A percentile compares a stretch with the other conserved stretches of the same genome.
These are phyloP conservation scores for Saguinus midas DNA, from an alignment of 2,113 vertebrate species.

Conservation along the genomic window DNA sequence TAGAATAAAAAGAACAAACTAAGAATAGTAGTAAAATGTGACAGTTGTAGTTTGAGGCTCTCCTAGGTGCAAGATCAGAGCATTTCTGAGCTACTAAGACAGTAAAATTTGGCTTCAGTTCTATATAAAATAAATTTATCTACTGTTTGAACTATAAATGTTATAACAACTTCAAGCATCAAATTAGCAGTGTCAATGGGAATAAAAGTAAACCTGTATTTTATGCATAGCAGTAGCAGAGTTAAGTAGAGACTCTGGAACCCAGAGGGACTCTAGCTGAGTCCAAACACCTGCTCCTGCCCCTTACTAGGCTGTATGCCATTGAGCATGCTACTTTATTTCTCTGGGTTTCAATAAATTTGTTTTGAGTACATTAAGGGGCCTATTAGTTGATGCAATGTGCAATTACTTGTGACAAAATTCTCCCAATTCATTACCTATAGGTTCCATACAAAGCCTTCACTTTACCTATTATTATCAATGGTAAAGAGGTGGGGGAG, in stretches of 20 bases:
- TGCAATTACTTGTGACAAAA: neutral
- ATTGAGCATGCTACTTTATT: neutral
- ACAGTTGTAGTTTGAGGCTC: neutral
- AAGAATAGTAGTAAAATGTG: neutral
- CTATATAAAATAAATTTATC: neutral
- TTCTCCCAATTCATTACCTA: neutral
- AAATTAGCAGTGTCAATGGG: neutral
- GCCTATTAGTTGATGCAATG: neutral
- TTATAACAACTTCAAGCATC: neutral
- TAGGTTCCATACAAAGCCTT: neutral
- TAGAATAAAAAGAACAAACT: neutral
- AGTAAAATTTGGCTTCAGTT: neutral
- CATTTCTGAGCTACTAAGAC: neutral
- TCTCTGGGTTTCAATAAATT: neutral
- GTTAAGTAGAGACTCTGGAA: neutral
- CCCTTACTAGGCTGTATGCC: neutral
- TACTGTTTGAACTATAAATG: neutral
- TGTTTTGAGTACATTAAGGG: neutral
- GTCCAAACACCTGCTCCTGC: neutral
- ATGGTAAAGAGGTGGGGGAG: neutral
- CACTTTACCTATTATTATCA: neutral
- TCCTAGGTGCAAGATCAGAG: neutral
- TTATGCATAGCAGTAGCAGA: neutral
- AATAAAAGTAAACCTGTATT: neutral
- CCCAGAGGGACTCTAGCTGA: neutral